A percentile compares a stretch with the other conserved stretches of the same genome.
Conservation (phyloP, 2,888 invertebrate species). For the Serrognathus titanus region DNA sequence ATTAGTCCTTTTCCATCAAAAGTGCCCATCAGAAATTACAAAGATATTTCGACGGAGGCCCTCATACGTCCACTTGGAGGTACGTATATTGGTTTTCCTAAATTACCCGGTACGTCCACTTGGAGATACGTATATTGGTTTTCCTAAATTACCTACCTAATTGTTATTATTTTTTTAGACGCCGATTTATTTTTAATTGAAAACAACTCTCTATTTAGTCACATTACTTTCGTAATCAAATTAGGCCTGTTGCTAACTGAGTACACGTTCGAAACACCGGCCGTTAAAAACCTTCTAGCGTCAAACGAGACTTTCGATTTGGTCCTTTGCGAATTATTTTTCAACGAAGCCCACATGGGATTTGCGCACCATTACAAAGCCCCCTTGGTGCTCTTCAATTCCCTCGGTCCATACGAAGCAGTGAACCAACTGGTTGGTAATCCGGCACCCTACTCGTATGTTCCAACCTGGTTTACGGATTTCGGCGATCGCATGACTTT, state of each 20-base stretch:
- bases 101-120: no score
- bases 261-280: constrained; percentile 3
- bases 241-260: constrained; percentile 4
- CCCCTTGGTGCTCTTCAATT: constrained; percentile 45
- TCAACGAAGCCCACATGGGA: constrained; percentile 50
- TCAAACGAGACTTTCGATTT: constrained; percentile 45
- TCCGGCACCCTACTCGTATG: constrained; percentile 51
- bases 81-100: no score
- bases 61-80: no score
- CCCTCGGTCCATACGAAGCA: constrained; percentile 48
- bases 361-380: constrained; percentile 42
- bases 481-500: constrained; percentile 52
- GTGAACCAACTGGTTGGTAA: constrained; percentile 52
- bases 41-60: no score
- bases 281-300: constrained; percentile 34
- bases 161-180: constrained; percentile 23
- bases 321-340: constrained; percentile 50
- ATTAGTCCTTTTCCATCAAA: no score
- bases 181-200: no score
- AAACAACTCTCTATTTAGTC: no score
- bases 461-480: constrained; percentile 49
- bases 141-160: no score
- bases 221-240: neutral
- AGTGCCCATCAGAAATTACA: no score
- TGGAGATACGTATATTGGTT: no score